These are phyloP conservation scores for Hypothenemus hampei DNA, from an alignment of 1,140 invertebrate genomes.

Conservation along the genomic window DNA sequence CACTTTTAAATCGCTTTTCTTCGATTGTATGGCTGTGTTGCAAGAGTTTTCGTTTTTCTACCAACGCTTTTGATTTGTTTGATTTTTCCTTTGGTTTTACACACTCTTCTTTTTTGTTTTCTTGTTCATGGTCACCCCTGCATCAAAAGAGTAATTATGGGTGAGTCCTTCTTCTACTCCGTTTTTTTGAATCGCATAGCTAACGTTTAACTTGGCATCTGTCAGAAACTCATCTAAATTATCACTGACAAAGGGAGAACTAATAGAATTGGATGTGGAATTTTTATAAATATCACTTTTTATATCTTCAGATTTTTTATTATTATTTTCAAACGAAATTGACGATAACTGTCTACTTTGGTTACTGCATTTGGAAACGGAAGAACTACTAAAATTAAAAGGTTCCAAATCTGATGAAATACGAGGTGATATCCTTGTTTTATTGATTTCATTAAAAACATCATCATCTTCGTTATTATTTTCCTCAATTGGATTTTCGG, in stretches of 20 bases:
- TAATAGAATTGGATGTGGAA: too few species aligned
- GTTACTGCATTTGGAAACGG: too few species aligned
- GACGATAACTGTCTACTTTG: too few species aligned
- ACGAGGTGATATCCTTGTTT: constrained; percentile 11
- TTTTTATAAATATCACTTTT: not conserved
- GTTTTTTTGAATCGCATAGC: constrained; percentile 38
- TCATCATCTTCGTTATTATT: constrained; percentile 9
- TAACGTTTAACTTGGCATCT: constrained; percentile 38
- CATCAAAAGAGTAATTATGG: constrained; percentile 19
- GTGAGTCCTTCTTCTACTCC: constrained; percentile 35
- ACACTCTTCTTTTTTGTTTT: constrained; percentile 14
- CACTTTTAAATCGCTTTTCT: constrained; percentile 15
- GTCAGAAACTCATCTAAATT: constrained; percentile 37
- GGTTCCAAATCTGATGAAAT: too few species aligned
- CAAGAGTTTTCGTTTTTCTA: constrained; percentile 41
- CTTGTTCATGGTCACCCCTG: not conserved
- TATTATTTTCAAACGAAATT: too few species aligned
- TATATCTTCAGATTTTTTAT: not conserved
- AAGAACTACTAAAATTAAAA: not conserved
- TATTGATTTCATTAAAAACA: constrained; percentile 18
- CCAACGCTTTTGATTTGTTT: constrained; percentile 43
- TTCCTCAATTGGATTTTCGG: too few species aligned
- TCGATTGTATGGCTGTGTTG: constrained; percentile 28
- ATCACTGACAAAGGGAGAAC: constrained; percentile 39
- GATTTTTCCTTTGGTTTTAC: constrained; percentile 29